Evolutionary conservation across 2,888 invertebrate genomes (phyloP).

Genomic region (Ichneumon xanthorius): DNA sequence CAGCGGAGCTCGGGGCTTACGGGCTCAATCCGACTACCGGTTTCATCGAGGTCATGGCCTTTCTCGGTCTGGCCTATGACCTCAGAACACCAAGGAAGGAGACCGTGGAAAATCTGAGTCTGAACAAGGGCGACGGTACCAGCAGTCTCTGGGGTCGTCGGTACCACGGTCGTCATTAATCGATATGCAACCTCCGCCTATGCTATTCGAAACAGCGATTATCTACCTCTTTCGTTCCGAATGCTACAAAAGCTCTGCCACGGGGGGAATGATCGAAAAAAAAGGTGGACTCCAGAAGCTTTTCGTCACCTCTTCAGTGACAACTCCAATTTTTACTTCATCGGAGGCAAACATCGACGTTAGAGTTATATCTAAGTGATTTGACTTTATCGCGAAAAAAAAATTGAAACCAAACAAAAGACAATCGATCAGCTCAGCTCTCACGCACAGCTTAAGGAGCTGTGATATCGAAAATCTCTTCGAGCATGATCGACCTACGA

Average conservation of each 20-base stretch:
- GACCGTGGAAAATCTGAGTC: conserved; percentile 72
- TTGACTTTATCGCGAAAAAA: not conserved
- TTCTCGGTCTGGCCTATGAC: conserved; percentile 80
- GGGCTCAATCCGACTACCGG: conserved; percentile 78
- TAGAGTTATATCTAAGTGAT: not conserved
- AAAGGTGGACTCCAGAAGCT: not conserved
- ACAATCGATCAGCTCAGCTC: not conserved
- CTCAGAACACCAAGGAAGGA: conserved; percentile 78
- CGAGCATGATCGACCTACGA: not conserved
- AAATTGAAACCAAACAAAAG: not conserved
- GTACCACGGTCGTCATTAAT: conserved; percentile 70
- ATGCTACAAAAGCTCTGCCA: not conserved
- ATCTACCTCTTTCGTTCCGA: not conserved
- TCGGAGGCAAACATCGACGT: not conserved
- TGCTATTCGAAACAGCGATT: not conserved
- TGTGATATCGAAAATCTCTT: not conserved
- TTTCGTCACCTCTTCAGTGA: not conserved
- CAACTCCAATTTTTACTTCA: not conserved
- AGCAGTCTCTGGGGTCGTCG: conserved; percentile 76
- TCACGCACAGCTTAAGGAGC: not conserved
- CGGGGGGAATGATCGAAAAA: not conserved
- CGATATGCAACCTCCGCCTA: not conserved
- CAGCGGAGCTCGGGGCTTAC: conserved; percentile 79
- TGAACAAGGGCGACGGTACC: conserved; percentile 81
- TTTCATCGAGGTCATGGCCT: conserved; percentile 81